A percentile compares a stretch with the other conserved stretches of the same genome.
These are phyloP conservation scores for Delphinapterus leucas DNA, from an alignment of 2,113 vertebrate genomes.

Conservation along the genomic window DNA sequence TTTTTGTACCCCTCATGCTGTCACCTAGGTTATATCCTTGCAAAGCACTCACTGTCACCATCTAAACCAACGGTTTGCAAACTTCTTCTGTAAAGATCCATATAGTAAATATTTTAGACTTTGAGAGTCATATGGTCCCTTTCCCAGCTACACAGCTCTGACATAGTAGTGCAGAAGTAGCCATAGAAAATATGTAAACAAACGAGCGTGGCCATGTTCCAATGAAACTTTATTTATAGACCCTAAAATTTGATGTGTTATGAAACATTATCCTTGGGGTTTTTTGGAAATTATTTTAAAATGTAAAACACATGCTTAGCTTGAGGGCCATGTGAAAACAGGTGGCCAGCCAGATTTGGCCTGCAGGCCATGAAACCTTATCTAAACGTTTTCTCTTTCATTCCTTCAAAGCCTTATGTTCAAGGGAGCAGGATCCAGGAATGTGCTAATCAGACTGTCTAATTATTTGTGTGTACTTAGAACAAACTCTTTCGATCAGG, in stretches of 20 bases:
- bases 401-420: background rate
- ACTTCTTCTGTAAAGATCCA: background rate
- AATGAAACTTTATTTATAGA: background rate
- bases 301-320: background rate
- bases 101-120: background rate
- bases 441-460: background rate
- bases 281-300: background rate
- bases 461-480: background rate
- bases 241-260: background rate
- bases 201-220: background rate
- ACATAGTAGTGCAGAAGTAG: background rate
- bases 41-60: background rate
- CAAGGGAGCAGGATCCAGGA: background rate
- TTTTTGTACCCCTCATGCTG: background rate
- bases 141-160: background rate
- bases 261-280: background rate
- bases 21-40: background rate
- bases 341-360: background rate
- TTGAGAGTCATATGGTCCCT: background rate
- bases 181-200: background rate
- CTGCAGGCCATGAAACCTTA: background rate
- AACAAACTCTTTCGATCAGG: background rate
- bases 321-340: background rate
- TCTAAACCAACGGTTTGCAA: background rate
- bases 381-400: background rate